A percentile compares a stretch with the other conserved stretches of the same genome.
These are phyloP conservation scores for Seira sanloemensis DNA, from an alignment of 2,888 invertebrate species.

Conservation along the genomic window DNA sequence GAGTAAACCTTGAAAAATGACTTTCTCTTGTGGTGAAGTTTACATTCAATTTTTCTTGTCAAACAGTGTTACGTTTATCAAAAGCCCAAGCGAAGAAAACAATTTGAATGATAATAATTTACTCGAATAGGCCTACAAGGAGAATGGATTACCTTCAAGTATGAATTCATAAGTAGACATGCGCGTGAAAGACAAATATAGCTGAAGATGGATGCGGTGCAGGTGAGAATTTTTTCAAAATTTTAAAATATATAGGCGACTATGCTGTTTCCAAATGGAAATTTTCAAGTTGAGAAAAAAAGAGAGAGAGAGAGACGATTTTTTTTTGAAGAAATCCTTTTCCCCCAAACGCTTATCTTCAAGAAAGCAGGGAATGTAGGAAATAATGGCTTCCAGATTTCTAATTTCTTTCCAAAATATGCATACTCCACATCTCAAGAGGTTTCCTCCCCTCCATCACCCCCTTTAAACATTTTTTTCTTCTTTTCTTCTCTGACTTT, in stretches of 20 bases:
- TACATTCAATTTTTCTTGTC: neutral
- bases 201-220: neutral
- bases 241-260: neutral
- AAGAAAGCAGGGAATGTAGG: neutral
- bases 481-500: slow-evolving; percentile 20
- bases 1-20: neutral
- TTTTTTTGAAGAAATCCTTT: too few species aligned
- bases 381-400: neutral
- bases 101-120: too few species aligned
- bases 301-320: too few species aligned
- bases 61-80: neutral
- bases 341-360: neutral
- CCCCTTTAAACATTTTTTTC: slow-evolving; percentile 13
- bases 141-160: neutral
- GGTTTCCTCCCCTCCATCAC: neutral
- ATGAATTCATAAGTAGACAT: slow-evolving; percentile 1
- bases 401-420: neutral
- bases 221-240: neutral
- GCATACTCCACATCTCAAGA: neutral
- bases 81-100: too few species aligned
- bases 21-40: neutral
- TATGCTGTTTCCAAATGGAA: too few species aligned
- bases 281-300: too few species aligned
- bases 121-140: too few species aligned
- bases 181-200: too few species aligned